Conservation (phyloP, 2,113 vertebrate genomes). For the Peromyscus maniculatus region DNA sequence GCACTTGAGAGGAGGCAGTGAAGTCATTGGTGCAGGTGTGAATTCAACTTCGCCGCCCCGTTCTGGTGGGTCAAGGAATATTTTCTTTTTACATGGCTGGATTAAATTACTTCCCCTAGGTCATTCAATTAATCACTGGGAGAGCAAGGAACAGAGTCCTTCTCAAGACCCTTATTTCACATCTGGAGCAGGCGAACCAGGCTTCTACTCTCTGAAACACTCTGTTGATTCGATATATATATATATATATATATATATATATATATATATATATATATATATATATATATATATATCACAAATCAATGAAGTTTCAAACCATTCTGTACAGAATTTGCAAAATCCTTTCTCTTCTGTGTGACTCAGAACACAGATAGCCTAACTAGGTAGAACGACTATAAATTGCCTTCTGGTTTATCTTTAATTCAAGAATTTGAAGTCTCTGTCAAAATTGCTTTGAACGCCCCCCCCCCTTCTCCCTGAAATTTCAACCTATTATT, state of each 20-base stretch:
- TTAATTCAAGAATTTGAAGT: constrained; percentile 64
- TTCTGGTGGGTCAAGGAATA: constrained; percentile 56
- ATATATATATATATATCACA: neutral
- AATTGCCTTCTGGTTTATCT: constrained; percentile 56
- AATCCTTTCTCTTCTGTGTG: neutral
- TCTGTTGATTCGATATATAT: constrained; percentile 13
- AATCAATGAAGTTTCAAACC: constrained; percentile 52
- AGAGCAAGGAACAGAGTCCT: constrained; percentile 66
- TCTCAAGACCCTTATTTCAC: constrained; percentile 67
- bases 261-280: neutral
- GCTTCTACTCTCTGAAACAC: constrained; percentile 62
- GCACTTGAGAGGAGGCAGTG: constrained; percentile 21
- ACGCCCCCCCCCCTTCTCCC: neutral
- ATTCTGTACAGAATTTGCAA: neutral
- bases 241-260: neutral
- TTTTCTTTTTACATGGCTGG: constrained; percentile 74
- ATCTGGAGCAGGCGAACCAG: constrained; percentile 68
- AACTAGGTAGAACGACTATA: neutral
- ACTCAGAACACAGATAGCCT: constrained; percentile 20
- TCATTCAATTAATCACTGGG: constrained; percentile 81
- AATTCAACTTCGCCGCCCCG: constrained; percentile 41
- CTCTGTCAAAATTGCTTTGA: constrained; percentile 62
- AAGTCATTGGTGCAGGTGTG: constrained; percentile 74
- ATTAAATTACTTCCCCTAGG: constrained; percentile 80
- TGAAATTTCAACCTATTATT: constrained; percentile 79